Evolutionary conservation across 2,113 vertebrate species (phyloP), one percentile per base, ranked within the genome.

Genomic region (Euleptes europaea): DNA sequence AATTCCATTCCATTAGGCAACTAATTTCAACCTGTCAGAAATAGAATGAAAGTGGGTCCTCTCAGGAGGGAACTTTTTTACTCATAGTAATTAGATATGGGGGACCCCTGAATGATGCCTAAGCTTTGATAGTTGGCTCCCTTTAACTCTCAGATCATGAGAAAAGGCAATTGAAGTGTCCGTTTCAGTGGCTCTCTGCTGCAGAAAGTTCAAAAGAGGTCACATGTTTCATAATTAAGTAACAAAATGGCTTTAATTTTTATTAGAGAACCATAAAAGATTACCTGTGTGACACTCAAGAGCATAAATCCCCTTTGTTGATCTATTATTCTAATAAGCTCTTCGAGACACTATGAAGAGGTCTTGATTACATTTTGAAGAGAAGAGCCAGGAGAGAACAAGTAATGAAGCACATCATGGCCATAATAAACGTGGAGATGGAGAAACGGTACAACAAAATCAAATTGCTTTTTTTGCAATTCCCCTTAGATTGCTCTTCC

Each of bases 11-110:
- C 94, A 97, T 97, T 98, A 97, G 94, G 96, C 94, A 96, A 95
- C 96, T 97, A 97, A 98, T 97, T 97, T 98, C 95, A 97, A 95
- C 95, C 97, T 97, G 96, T 97, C 97, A 97, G 96, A 96, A 92
- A 94, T 19, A 67, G 93, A 96, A 95, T 92, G 93, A 95, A 96
- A 97, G 94, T 84, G 87, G 91, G 94, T 90, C 90, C 93, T 97
- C 96, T 94, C 95, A 90, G 87, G 95, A 96, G 95, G 82, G 94
- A 96, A 95, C 90, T 94, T 95, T 63, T 83, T 86, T 88, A 93
- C 93, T 96, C 96, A 90, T 94, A 94, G 94, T 96, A 97, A 98
- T 98, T 97, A 97, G 93, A 88, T 91, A 69, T 86, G 83, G 93
- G 93, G 60, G 94, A 96, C 91, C 89, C 60, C 82, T 85, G 81